phyloP scores from a whole-genome alignment of 2,113 vertebrate genomes.

The Ptilorrhoa leucosticta region DNA sequence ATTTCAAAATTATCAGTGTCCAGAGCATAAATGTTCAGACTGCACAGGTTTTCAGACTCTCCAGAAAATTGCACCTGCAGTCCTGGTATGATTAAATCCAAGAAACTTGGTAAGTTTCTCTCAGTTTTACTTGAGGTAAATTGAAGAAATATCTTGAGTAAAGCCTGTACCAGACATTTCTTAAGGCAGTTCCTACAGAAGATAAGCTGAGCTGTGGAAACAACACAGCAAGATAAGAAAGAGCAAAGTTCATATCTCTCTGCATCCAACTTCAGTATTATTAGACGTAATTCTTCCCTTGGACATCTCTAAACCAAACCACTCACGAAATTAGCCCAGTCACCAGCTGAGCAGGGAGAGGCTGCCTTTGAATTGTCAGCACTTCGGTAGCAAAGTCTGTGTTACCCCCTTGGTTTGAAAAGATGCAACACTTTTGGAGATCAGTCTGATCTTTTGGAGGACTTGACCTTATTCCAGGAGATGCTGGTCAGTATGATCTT shows the following conservation, averaged over 20 bases:
- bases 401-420: not conserved
- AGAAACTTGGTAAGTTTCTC: not conserved
- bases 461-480: not conserved
- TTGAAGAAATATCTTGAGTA: not conserved
- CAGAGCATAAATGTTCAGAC: not conserved
- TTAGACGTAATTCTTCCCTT: not conserved
- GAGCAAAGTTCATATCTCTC: not conserved
- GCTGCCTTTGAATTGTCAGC: not conserved
- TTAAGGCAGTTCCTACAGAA: not conserved
- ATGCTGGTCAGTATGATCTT: not conserved
- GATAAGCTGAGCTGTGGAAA: not conserved
- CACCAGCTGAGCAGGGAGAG: not conserved
- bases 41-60: not conserved
- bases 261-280: not conserved
- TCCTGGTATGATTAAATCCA: not conserved
- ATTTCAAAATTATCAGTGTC: not conserved
- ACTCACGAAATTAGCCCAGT: not conserved
- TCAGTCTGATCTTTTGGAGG: not conserved
- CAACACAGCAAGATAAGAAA: not conserved
- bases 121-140: not conserved
- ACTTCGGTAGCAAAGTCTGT: not conserved
- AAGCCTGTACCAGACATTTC: not conserved
- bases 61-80: not conserved
- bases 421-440: not conserved
- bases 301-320: not conserved